Evolutionary conservation across 2,797 vertebrate species (phyloP).

Genomic region (Schizopygopsis pylzovi): DNA sequence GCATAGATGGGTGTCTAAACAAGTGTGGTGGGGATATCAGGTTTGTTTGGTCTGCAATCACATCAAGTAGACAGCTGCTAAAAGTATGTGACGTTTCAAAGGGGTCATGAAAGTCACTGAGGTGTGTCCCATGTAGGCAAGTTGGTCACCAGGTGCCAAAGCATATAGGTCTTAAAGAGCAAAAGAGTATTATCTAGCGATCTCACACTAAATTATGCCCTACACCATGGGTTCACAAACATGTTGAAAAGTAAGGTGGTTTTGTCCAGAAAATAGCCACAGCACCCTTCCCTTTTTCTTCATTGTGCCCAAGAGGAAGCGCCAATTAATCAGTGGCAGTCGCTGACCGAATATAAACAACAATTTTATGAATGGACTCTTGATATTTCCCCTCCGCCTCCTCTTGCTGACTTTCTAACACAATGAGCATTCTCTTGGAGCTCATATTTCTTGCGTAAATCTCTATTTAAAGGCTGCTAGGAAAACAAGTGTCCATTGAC

Average conservation of each 20-base stretch:
- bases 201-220: neutral
- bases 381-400: conserved; percentile 66
- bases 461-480: conserved; percentile 71
- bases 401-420: conserved; percentile 68
- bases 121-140: conserved; percentile 57
- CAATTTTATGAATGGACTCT: conserved; percentile 76
- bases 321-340: conserved; percentile 69
- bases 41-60: conserved; percentile 7
- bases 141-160: conserved; percentile 67
- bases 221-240: neutral
- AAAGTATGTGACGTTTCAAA: conserved; percentile 75
- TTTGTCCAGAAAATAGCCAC: conserved; percentile 26
- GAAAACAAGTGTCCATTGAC: conserved; percentile 78
- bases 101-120: conserved; percentile 54
- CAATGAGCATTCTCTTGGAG: conserved; percentile 75
- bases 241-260: conserved; percentile 9
- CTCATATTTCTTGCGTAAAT: neutral
- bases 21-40: conserved; percentile 1
- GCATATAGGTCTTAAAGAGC: conserved; percentile 65
- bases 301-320: conserved; percentile 53
- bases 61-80: conserved; percentile 38
- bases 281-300: neutral
- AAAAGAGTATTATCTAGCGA: neutral
- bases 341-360: conserved; percentile 72
- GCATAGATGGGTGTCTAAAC: conserved; percentile 1